A percentile compares a stretch with the other conserved stretches of the same genome.
phyloP scores from a whole-genome alignment of 2,888 invertebrate genomes.

The Amphipoea oculea region DNA sequence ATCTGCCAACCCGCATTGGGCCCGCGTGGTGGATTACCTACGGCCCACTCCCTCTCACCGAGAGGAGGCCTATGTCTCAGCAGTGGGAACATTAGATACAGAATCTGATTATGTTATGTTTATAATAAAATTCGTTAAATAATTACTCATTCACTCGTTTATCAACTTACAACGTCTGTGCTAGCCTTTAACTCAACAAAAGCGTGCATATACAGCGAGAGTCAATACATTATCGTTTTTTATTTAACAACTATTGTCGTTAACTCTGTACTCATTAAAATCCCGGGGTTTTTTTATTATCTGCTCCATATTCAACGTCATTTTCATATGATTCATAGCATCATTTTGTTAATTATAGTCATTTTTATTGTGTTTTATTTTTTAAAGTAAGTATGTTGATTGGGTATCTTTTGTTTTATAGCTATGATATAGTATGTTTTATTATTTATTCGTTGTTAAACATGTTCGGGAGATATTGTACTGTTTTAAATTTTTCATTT shows the following conservation, averaged over 20 bases:
- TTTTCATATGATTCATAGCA: conserved; percentile 54
- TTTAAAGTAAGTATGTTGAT: conserved; percentile 47
- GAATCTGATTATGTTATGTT: too few relatives aligned
- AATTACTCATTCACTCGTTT: neutral
- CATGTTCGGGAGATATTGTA: conserved; percentile 10
- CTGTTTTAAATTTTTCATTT: conserved; percentile 33
- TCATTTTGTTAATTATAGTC: conserved; percentile 64
- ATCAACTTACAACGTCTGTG: conserved; percentile 4
- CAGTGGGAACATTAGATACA: too few relatives aligned
- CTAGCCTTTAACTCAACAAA: conserved; percentile 25
- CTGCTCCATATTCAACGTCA: conserved; percentile 52
- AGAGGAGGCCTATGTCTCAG: too few relatives aligned
- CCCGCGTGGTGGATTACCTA: too few relatives aligned
- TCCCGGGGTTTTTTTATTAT: conserved; percentile 41
- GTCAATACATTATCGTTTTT: conserved; percentile 43
- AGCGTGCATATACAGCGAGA: neutral
- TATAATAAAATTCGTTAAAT: conserved; percentile 8
- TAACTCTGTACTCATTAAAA: conserved; percentile 56
- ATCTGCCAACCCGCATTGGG: too few relatives aligned
- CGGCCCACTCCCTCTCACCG: too few relatives aligned
- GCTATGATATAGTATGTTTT: conserved; percentile 21
- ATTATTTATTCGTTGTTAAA: conserved; percentile 36
- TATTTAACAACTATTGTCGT: conserved; percentile 51
- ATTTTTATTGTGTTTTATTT: conserved; percentile 52
- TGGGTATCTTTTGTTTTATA: conserved; percentile 56